Base-by-base conservation (phyloP, 1,140 invertebrate genomes). In the Anagrus nilaparvatae region DNA sequence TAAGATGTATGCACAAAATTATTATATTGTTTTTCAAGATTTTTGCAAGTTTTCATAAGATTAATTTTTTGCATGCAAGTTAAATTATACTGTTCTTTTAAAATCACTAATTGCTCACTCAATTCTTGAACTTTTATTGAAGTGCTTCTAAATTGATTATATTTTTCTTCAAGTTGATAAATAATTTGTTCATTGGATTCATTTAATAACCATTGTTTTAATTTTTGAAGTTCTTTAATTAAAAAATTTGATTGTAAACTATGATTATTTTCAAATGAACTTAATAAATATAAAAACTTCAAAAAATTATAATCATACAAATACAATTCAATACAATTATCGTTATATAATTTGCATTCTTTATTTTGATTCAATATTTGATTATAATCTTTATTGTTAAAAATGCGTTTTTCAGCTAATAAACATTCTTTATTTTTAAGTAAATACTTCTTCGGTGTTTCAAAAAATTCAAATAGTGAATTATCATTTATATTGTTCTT, bases 21-120 rank as follows among this genome's bases (percentile, higher is more conserved):
- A 19, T 61, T 63, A 27, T 62, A 67, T 48, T 68, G 59, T 31
- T 51, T 51, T 44, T 62, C 60, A 3, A 68, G 49, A 14, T 52
- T 55, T 40, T 51, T 40, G 44, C 61, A 63, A 28, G 70, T 65
- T 40, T 63, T 66, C 9, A 56, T 50, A 4, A 75, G 47, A 27
- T 65, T 51, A 9, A 60, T 45, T 45, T 73, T 72, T 43, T 75
- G 69, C 32, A 70, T 61, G 23, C 59, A 60, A 5, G 60, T 59
- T 21, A 47, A 43, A 33, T 65, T 63, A 48, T 62, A 74, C 40
- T 68, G 67, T 48, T 75, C 71, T 31, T 74, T 73, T 13, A 74
- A 47, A 13, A 65, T 58, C 33, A 70, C 64, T 30, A 75, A 44
- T 47, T 74, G 71, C 43, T 74, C 71, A 40, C 66, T 67, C 5